Evolutionary conservation across 2,888 invertebrate species (phyloP).

Genomic region (Pristionchus maxplancki): DNA sequence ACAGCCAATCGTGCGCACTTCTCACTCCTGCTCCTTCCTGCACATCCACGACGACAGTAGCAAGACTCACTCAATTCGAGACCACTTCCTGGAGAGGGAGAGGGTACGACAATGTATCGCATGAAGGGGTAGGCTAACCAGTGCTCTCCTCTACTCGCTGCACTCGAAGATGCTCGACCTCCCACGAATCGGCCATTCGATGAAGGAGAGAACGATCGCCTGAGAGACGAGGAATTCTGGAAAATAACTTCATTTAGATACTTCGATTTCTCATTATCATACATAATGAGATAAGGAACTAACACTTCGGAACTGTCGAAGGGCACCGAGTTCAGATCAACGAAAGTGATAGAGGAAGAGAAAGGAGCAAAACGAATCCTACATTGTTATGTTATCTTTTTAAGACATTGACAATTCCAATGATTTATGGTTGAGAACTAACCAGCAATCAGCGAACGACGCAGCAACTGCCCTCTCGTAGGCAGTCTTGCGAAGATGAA

Average conservation of each 20-base stretch:
- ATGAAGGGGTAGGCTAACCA: background rate
- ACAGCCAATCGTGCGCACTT: constrained; percentile 1
- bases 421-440: background rate
- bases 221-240: background rate
- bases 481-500: constrained; percentile 16
- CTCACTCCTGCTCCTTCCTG: background rate
- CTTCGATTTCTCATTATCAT: background rate
- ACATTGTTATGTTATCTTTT: background rate
- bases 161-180: constrained; percentile 9
- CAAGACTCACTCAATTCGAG: background rate
- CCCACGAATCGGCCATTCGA: constrained; percentile 37
- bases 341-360: background rate
- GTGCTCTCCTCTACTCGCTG: background rate
- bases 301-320: constrained; percentile 12
- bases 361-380: constrained; percentile 46
- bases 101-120: background rate
- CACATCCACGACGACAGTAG: constrained; percentile 1
- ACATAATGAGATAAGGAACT: background rate
- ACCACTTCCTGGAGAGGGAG: background rate
- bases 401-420: background rate
- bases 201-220: constrained; percentile 39
- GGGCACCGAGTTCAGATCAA: constrained; percentile 12
- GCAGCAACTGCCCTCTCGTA: constrained; percentile 33
- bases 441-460: constrained; percentile 48
- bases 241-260: background rate